phyloP scores from a whole-genome alignment of 2,113 vertebrate species.

The Archocentrus centrarchus region DNA sequence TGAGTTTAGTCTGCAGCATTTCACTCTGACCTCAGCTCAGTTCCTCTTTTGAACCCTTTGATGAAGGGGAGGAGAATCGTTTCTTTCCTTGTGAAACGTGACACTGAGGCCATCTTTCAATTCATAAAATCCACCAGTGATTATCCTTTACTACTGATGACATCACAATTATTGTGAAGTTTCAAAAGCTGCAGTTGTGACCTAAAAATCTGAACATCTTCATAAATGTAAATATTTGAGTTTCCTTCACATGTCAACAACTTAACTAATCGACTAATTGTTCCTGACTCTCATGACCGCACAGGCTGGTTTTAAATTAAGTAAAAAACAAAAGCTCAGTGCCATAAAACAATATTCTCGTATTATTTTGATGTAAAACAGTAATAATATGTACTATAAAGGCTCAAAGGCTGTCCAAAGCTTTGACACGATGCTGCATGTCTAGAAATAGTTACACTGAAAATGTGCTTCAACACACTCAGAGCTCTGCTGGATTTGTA shows the following conservation, averaged over 20 bases:
- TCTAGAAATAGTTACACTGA: neutral
- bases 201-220: neutral
- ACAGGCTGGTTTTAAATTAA: too few species aligned
- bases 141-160: fast-evolving
- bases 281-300: neutral
- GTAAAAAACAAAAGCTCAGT: neutral
- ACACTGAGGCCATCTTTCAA: neutral
- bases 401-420: slow-evolving; percentile 21
- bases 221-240: neutral
- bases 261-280: neutral
- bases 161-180: neutral
- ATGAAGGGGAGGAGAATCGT: neutral
- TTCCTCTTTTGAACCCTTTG: neutral
- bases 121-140: neutral
- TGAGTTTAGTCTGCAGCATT: neutral
- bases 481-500: neutral
- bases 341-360: neutral
- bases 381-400: neutral
- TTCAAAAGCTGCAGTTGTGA: neutral
- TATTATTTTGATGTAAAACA: neutral
- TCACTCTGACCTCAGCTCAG: neutral
- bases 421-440: slow-evolving; percentile 1
- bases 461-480: neutral
- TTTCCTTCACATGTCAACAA: neutral
- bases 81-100: neutral